Base-by-base conservation (phyloP, 2,797 vertebrate genomes). In the Enoplosus armatus region DNA sequence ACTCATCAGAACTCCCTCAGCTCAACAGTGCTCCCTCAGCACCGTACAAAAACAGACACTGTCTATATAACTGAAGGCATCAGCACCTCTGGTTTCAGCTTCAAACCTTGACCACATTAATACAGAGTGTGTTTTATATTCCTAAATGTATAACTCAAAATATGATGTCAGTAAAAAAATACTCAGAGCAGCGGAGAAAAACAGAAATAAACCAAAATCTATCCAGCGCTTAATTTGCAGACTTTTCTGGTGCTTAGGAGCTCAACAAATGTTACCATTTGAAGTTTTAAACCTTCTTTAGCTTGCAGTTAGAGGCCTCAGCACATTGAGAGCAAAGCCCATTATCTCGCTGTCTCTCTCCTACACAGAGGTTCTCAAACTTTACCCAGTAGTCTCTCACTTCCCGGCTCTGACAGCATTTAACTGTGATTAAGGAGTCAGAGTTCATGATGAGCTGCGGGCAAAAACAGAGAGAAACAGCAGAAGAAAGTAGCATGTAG, bases 381-480 rank as follows among this genome's bases (percentile, higher is more conserved):
- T 90, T 88, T 80, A 88, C 83, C 86, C 83, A 75, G 82, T 71
- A 77, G 77, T 85, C 85, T 86, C 83, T 88, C 78, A 83, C 86
- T 87, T 74, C 82, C 80, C 69, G 26, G 67, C 92, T 82, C 87
- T 89, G 92, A 92, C 92, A 90, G 91, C 90, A 90, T 94, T 95
- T 94, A 94, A 91, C 90, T 88, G 81, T 93, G 93, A 95, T 95
- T 95, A 94, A 91, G 79, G 82, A 91, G 93, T 94, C 92, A 94
- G 92, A 93, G 93, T 91, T 95, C 94, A 93, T n/a, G 72, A 88
- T 72, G 87, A 87, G 91, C 93, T 89, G 87, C 5, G 18, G 92
- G 93, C 87, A 86, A 92, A 90, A 80, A 83, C 78, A 77, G 70
- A 74, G 72, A 87, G 77, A 88, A 87, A 88, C 54, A 75, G 65